Base-by-base conservation (phyloP, 30 jellyfish, hydroid and myxozoan genomes). In the Aurelia aurita region DNA sequence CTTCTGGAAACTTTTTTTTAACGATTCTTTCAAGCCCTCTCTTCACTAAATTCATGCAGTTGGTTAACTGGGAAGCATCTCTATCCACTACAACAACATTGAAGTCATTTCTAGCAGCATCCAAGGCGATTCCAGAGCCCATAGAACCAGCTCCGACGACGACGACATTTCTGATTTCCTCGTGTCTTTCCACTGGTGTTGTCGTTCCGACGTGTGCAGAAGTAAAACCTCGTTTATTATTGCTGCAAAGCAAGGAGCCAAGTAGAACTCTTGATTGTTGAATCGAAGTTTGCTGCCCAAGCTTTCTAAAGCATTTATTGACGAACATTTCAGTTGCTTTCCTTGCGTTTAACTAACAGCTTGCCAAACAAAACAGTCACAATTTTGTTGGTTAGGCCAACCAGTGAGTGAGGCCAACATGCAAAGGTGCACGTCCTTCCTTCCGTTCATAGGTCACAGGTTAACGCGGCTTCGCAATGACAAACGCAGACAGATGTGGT, bases 91-190 rank as follows among this genome's bases (percentile, higher is more conserved):
- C 94, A 11, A 82, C 80, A 18, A 91, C 98, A 49, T 79, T 80
- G 66, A 91, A 91, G 72, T 87, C 92, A 59, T 84, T 91, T 69
- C 91, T 88, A 1, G 98, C 98, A 10, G 92, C 88, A 12, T 71
- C 90, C 74, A 84, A 80, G 6, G 98, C 98, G 16, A 91, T 87
- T 0, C 98, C 98, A 44, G 98, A 74, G 13, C 98, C 98, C 98
- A 91, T 91, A 10, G 87, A 69, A 10, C 98, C 98, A 23, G 95
- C 98, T 18, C 98, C 98, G 19, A 91, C 91, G 20, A 91, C 90
- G 27, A 93, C 91, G 85, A 91, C 94, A 23, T 79, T 86, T 29
- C 65, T 66, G 57, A 91, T 88, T 67, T 77, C 84, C 32, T 82
- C 92, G 44, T 79, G 69, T 2, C 90, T 57, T 35, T 64, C 90